Percentiles rank a stretch among this genome's conserved stretches.
phyloP scores from a whole-genome alignment of 2,797 vertebrate species.

The Siniperca obscura region DNA sequence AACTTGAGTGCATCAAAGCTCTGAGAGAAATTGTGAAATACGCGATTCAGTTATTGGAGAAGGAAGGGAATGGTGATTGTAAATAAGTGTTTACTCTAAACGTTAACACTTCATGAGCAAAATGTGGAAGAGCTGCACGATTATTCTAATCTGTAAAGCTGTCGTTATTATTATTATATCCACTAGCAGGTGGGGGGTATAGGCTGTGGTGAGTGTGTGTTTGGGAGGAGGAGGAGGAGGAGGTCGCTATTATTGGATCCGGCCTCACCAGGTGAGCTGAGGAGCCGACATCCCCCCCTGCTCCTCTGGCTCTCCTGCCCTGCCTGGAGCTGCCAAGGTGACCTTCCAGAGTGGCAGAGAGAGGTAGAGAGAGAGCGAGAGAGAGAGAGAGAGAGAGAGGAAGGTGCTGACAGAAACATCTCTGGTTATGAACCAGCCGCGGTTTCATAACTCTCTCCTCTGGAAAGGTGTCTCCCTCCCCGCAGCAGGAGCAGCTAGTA shows the following conservation, averaged over 20 bases:
- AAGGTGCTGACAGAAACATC: constrained; percentile 70
- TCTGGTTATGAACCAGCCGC: constrained; percentile 62
- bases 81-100: constrained; percentile 69
- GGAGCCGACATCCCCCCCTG: constrained; percentile 68
- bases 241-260: constrained; percentile 72
- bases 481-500: constrained; percentile 40
- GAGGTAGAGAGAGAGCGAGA: neutral
- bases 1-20: constrained; percentile 71
- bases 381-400: constrained; percentile 23
- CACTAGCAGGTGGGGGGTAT: constrained; percentile 65
- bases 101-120: constrained; percentile 64
- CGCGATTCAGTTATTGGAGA: neutral
- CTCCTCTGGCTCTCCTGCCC: constrained; percentile 49
- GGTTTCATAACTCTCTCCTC: constrained; percentile 51
- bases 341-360: constrained; percentile 61
- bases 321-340: constrained; percentile 79
- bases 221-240: constrained; percentile 8
- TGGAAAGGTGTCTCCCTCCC: constrained; percentile 51
- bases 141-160: constrained; percentile 56
- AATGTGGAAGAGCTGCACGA: constrained; percentile 58
- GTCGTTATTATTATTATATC: constrained; percentile 57
- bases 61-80: constrained; percentile 1
- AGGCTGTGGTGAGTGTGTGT: constrained; percentile 41
- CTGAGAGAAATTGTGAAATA: constrained; percentile 2
- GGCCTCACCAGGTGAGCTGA: constrained; percentile 81